Percentiles rank a stretch among this genome's conserved stretches.
phyloP scores from a whole-genome alignment of 2,113 vertebrate genomes.

The Tachysurus vachellii region DNA sequence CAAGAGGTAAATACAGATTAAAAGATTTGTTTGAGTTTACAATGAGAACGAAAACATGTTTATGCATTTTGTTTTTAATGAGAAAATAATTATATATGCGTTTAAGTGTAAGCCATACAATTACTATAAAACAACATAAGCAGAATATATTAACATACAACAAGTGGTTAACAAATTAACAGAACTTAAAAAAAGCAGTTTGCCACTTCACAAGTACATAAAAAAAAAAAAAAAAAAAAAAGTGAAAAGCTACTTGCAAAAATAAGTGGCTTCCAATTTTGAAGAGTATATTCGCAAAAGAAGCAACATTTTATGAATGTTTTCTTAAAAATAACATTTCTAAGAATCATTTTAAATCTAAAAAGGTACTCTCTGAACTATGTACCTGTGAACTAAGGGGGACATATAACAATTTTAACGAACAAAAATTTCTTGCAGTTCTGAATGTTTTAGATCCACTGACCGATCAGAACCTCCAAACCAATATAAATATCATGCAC shows the following conservation, averaged over 20 bases:
- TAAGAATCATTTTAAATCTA: slow-evolving; percentile 1
- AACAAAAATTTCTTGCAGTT: slow-evolving; percentile 17
- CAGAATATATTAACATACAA: slow-evolving; percentile 82
- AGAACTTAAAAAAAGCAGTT: slow-evolving; percentile 60
- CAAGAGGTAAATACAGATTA: too few relatives aligned
- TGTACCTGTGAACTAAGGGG: slow-evolving; percentile 17
- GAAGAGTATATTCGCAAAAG: slow-evolving; percentile 36
- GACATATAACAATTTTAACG: slow-evolving; percentile 23
- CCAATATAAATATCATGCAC: slow-evolving; percentile 21
- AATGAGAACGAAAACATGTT: slow-evolving; percentile 16
- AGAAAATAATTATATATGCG: slow-evolving; percentile 96
- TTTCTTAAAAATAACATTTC: slow-evolving; percentile 55
- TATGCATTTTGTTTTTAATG: slow-evolving; percentile 85
- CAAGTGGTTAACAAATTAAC: slow-evolving; percentile 87
- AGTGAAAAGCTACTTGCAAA: background rate
- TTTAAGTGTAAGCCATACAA: slow-evolving; percentile 85
- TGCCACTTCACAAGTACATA: slow-evolving; percentile 49
- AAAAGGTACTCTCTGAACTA: slow-evolving; percentile 33
- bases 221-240: slow-evolving; percentile 50
- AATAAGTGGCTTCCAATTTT: slow-evolving; percentile 15
- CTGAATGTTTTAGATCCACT: background rate
- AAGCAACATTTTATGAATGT: slow-evolving; percentile 52
- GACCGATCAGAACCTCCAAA: background rate
- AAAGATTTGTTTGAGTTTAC: background rate
- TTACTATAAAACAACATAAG: slow-evolving; percentile 87